Percentiles rank a stretch among this genome's conserved stretches.
Conservation (phyloP, 2,888 invertebrate species). For the Cryptocephalus primarius region DNA sequence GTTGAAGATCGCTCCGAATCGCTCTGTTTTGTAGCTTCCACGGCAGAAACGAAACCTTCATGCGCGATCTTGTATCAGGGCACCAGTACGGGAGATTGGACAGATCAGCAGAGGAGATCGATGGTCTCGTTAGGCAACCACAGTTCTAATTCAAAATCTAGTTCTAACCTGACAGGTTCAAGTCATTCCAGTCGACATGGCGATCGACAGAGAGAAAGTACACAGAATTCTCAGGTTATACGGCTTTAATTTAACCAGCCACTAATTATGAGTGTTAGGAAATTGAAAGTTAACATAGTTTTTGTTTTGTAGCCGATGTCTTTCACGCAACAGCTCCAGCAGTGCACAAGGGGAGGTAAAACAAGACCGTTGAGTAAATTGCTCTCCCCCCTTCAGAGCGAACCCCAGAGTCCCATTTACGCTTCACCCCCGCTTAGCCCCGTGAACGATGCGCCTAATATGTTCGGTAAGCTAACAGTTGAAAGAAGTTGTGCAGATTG, state of each 20-base stretch:
- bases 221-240: conserved; percentile 25
- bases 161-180: conserved; percentile 61
- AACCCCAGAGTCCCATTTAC: conserved; percentile 60
- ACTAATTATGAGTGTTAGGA: background rate
- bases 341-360: conserved; percentile 61
- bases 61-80: conserved; percentile 44
- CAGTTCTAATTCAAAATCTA: conserved; percentile 69
- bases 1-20: background rate
- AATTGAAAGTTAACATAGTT: background rate
- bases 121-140: conserved; percentile 53
- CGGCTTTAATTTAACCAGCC: background rate
- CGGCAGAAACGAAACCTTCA: conserved; percentile 52
- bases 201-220: conserved; percentile 27
- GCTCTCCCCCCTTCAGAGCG: conserved; percentile 49
- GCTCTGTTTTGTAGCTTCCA: conserved; percentile 36
- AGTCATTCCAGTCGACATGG: conserved; percentile 37
- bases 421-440: conserved; percentile 57
- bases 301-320: conserved; percentile 54
- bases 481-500: background rate
- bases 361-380: conserved; percentile 53
- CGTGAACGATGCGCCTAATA: conserved; percentile 34
- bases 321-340: conserved; percentile 87
- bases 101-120: conserved; percentile 36
- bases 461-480: conserved; percentile 27
- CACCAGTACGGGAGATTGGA: conserved; percentile 30